Base-by-base conservation (phyloP, 2,797 vertebrate genomes). In the Manis crassicaudata region DNA sequence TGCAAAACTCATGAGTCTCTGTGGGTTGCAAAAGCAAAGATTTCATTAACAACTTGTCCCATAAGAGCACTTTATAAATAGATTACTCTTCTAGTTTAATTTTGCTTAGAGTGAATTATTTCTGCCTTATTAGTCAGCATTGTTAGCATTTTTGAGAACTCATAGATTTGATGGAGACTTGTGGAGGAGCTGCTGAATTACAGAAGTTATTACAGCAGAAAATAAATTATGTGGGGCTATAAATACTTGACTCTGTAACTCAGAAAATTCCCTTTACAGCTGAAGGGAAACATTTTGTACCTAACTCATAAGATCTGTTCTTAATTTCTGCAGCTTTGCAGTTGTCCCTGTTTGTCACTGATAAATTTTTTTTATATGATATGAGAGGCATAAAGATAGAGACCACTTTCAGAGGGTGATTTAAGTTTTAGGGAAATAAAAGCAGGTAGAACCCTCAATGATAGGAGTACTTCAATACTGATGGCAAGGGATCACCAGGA, bases 141-240 rank as follows among this genome's bases (percentile, higher is more conserved):
- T 97, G 94, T 96, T 97, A 82, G 89, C 96, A 97, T 98, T 96
- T 97, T 97, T 97, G 58, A 96, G 88, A 95, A 97, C 83, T 96
- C 86, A 68, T 83, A 93, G 91, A 92, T 92, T 95, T 95, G 60
- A 81, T 68, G 27, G 62, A 81, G 68, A 90, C 79, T 91, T 96
- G 96, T 92, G 92, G 93, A 94, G 96, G 96, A 97, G 96, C 80
- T 88, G 95, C 83, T 79, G 80, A 94, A 77, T 95, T 97, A 93
- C 77, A 91, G 80, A 95, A 90, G 88, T 96, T 85, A 96, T 94
- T 96, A 72, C 72, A 92, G 92, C 95, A 91, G 90, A 92, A 96
- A 96, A 95, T 96, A 86, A 97, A 95, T 96, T 95, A 84, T 87
- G 67, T 96, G 70, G 63, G 72, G 63, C 96, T 96, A 94, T 95